Conservation (phyloP, 2,888 invertebrate species). For the Mayetiola destructor region DNA sequence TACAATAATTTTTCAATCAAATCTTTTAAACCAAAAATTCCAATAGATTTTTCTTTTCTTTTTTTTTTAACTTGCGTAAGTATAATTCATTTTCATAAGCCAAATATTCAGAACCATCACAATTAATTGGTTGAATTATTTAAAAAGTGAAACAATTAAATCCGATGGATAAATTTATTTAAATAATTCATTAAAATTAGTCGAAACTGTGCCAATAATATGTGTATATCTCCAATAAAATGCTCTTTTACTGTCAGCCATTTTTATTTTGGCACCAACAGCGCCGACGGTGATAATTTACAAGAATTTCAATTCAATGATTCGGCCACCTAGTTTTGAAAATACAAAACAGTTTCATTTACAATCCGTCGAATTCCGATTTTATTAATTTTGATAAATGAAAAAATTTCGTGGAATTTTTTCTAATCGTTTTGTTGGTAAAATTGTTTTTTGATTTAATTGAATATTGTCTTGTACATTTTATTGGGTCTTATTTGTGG, state of each 20-base stretch:
- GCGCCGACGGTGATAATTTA: slow-evolving; percentile 12
- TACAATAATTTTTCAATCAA: background rate
- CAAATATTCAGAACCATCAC: background rate
- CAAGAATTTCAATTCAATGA: background rate
- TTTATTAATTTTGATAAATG: background rate
- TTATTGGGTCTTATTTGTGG: background rate
- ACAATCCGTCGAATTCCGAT: too few species aligned
- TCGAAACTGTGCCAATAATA: background rate
- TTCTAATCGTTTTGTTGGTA: too few species aligned
- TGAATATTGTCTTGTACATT: background rate
- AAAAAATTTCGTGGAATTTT: background rate
- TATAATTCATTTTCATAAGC: background rate
- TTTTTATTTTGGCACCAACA: slow-evolving; percentile 10
- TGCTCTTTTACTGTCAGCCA: slow-evolving; percentile 5
- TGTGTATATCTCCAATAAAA: slow-evolving; percentile 2
- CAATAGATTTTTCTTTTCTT: background rate
- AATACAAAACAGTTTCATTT: background rate
- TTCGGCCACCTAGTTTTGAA: slow-evolving; percentile 9
- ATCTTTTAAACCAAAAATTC: background rate
- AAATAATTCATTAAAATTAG: background rate
- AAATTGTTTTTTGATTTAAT: too few species aligned
- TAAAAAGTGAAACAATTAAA: background rate
- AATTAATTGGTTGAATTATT: background rate
- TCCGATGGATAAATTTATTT: background rate
- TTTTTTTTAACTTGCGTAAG: slow-evolving; percentile 1